Base-by-base conservation (phyloP, 2,888 invertebrate species). In the Nineta flava region DNA sequence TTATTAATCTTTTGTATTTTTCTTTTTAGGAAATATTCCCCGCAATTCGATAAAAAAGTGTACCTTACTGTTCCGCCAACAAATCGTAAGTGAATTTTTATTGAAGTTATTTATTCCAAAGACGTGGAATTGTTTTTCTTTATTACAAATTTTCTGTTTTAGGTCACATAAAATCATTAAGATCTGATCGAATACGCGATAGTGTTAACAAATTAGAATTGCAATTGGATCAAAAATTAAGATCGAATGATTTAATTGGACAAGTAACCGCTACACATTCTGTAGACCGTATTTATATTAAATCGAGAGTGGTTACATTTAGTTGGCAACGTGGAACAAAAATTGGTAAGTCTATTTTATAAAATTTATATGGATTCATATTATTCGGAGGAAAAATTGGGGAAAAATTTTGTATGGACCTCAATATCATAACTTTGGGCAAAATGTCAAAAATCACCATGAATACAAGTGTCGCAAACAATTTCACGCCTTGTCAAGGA, bases 321-420 rank as follows among this genome's bases (percentile, higher is more conserved):
- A 83, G 86, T 51, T 95, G 95, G 94, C 93, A 93, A 70, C 74
- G 92, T 12, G 93, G 94, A 3, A 84, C 90, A 53, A 94, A 94
- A 65, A 77, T 83, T 53, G 75, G 75, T 74, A 57, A 57, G 61
- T 38, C 45, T 13, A 13, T 32, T 46, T 48, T 17, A 19, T 26
- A 26, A 26, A 26, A 26, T 26, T n/a, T 26, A 7, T 26, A 26
- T n/a, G n/a, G n/a, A n/a, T n/a, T n/a, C n/a, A n/a, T n/a, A n/a
- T n/a, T n/a, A n/a, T n/a, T n/a, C n/a, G n/a, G n/a, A n/a, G n/a
- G n/a, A n/a, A n/a, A n/a, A n/a, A n/a, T n/a, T n/a, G n/a, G n/a
- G n/a, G n/a, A n/a, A n/a, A n/a, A n/a, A n/a, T n/a, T n/a, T n/a
- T n/a, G n/a, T n/a, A n/a, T n/a, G n/a, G n/a, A n/a, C n/a, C n/a